Evolutionary conservation across 2,113 vertebrate species (phyloP).

Genomic region (Notechis scutatus): DNA sequence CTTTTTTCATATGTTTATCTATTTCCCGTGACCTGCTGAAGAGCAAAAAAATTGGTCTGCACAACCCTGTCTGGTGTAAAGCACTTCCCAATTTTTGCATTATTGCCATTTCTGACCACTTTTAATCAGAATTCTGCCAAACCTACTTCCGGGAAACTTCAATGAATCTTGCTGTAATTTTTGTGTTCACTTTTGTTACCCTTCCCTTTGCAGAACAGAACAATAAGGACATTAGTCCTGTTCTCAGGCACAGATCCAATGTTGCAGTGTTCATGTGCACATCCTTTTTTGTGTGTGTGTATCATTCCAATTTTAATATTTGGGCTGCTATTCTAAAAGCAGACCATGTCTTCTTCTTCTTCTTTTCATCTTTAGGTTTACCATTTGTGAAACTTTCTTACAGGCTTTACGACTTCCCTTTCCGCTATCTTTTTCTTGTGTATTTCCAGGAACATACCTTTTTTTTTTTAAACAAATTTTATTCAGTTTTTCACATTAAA

Average conservation of each 20-base stretch:
- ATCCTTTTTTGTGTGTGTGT: background rate
- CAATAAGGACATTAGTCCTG: background rate
- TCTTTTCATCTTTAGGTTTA: background rate
- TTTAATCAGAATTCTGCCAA: background rate
- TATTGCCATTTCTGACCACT: background rate
- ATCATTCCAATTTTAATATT: background rate
- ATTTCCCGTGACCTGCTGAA: background rate
- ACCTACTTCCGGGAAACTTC: background rate
- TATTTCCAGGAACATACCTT: background rate
- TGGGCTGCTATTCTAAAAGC: background rate
- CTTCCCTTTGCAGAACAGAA: background rate
- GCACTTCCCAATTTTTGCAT: background rate
- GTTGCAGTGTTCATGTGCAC: background rate
- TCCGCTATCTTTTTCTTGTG: background rate
- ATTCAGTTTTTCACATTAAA: too few relatives aligned
- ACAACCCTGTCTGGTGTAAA: background rate
- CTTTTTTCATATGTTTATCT: background rate
- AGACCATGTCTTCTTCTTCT: background rate
- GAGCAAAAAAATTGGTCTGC: background rate
- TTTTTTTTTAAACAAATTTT: too few relatives aligned
- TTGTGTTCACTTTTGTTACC: background rate
- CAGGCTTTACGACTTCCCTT: background rate
- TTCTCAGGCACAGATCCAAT: background rate
- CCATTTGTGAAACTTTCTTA: background rate
- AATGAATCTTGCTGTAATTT: background rate